Conservation (phyloP, 2,888 invertebrate genomes). For the Aspidiotus destructor region DNA sequence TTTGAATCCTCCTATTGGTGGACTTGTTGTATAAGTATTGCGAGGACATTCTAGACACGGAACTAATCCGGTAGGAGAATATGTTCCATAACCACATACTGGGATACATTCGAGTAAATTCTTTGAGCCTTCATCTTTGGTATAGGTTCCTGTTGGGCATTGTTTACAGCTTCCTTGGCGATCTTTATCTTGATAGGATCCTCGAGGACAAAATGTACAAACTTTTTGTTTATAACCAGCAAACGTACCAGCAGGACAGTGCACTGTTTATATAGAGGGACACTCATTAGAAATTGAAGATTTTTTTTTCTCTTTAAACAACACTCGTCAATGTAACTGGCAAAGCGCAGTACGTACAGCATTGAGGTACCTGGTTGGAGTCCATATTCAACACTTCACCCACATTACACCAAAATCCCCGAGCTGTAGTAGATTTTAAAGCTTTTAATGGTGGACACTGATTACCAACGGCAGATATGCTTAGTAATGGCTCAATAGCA, state of each 20-base stretch:
- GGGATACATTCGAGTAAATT: constrained; percentile 77
- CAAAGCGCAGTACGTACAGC: constrained; percentile 55
- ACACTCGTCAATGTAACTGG: too few relatives aligned
- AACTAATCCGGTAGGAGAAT: constrained; percentile 85
- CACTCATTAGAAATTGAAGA: too few relatives aligned
- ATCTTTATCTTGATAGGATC: constrained; percentile 86
- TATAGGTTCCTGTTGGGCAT: constrained; percentile 89
- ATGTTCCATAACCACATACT: constrained; percentile 92
- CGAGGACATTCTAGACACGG: constrained; percentile 89
- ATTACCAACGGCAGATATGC: constrained; percentile 80
- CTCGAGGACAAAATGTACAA: constrained; percentile 83
- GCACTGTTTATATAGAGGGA: constrained; percentile 52
- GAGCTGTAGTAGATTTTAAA: constrained; percentile 66
- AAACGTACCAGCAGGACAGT: constrained; percentile 94
- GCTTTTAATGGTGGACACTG: constrained; percentile 87
- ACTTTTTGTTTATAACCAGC: constrained; percentile 81
- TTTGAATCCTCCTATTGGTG: constrained; percentile 81
- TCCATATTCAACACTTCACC: constrained; percentile 85
- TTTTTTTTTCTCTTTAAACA: not conserved
- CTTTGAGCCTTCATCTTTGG: constrained; percentile 77
- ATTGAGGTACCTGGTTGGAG: constrained; percentile 80
- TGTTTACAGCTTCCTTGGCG: constrained; percentile 80
- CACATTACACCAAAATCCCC: constrained; percentile 86
- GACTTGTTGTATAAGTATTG: constrained; percentile 79
- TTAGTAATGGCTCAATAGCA: constrained; percentile 76